A percentile compares a stretch with the other conserved stretches of the same genome.
Evolutionary conservation across 2,797 vertebrate species (phyloP).

Genomic region (Spea hammondii): DNA sequence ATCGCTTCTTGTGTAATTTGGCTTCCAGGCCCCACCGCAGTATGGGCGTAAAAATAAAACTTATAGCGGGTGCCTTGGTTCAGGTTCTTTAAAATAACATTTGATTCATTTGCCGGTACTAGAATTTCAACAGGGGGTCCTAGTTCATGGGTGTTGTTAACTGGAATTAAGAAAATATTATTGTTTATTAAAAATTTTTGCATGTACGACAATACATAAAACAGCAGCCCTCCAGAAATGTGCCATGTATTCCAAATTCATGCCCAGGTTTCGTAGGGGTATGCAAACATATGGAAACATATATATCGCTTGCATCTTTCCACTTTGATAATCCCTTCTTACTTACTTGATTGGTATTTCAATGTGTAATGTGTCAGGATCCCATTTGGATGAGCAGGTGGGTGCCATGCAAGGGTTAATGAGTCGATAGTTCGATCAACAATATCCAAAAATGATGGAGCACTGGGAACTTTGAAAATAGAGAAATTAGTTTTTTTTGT

Average conservation of each 20-base stretch:
- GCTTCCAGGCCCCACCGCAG: conserved; percentile 80
- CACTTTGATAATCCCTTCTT: too few species aligned
- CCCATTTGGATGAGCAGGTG: conserved; percentile 85
- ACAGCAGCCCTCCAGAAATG: background rate
- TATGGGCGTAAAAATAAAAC: conserved; percentile 93
- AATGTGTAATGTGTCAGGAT: conserved; percentile 86
- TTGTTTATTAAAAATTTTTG: conserved; percentile 17
- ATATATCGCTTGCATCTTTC: too few species aligned
- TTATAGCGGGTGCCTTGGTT: conserved; percentile 95
- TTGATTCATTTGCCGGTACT: conserved; percentile 88
- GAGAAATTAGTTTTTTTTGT: conserved; percentile 35
- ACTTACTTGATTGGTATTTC: conserved; percentile 92
- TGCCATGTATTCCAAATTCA: too few species aligned
- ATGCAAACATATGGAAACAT: too few species aligned
- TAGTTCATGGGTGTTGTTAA: conserved; percentile 92
- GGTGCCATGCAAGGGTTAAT: conserved; percentile 87
- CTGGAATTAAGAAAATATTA: conserved; percentile 65
- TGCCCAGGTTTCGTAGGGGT: too few species aligned
- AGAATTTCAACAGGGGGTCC: conserved; percentile 82
- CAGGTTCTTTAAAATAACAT: conserved; percentile 84
- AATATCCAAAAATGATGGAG: conserved; percentile 79
- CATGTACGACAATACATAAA: background rate
- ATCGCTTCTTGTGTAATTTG: conserved; percentile 84
- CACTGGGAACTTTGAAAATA: conserved; percentile 79
- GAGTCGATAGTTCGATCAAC: conserved; percentile 80